These are phyloP conservation scores for Psilanteris sp. DNA, from an alignment of 1,140 invertebrate species.

Conservation along the genomic window DNA sequence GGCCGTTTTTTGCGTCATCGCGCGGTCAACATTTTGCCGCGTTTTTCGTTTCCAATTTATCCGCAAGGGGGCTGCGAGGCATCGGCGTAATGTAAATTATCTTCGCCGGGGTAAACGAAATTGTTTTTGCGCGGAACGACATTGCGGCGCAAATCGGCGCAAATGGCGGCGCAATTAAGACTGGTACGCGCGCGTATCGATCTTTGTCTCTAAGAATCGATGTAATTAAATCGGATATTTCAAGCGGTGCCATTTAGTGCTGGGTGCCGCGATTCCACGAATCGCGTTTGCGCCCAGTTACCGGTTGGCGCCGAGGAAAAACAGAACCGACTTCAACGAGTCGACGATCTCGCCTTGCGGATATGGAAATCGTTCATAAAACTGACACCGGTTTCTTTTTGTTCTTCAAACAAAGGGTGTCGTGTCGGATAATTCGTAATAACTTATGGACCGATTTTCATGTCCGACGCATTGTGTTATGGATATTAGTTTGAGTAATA, in stretches of 20 bases:
- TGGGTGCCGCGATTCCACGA: constrained; percentile 58
- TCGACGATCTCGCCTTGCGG: neutral
- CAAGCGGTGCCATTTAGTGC: constrained; percentile 72
- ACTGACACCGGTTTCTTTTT: constrained; percentile 4
- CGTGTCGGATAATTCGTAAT: too few species aligned
- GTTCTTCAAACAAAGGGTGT: too few species aligned
- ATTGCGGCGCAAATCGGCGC: constrained; percentile 48
- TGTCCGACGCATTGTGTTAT: too few species aligned
- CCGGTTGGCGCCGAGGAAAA: constrained; percentile 28
- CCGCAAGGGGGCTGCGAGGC: neutral
- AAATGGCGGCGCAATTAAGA: constrained; percentile 69
- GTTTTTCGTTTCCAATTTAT: too few species aligned
- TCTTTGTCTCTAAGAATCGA: constrained; percentile 76
- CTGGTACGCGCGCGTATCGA: constrained; percentile 68
- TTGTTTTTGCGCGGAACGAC: constrained; percentile 36
- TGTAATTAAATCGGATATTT: constrained; percentile 78
- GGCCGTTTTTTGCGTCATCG: too few species aligned
- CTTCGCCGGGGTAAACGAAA: constrained; percentile 42
- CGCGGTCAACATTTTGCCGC: too few species aligned
- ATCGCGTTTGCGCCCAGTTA: constrained; percentile 32
- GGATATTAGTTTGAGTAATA: too few species aligned
- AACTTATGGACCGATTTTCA: too few species aligned
- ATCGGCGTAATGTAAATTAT: constrained; percentile 51
- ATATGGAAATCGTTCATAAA: constrained; percentile 30
- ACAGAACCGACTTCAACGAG: constrained; percentile 31